These are phyloP conservation scores for Microcaecilia unicolor DNA, from an alignment of 2,797 vertebrate species.

Conservation along the genomic window DNA sequence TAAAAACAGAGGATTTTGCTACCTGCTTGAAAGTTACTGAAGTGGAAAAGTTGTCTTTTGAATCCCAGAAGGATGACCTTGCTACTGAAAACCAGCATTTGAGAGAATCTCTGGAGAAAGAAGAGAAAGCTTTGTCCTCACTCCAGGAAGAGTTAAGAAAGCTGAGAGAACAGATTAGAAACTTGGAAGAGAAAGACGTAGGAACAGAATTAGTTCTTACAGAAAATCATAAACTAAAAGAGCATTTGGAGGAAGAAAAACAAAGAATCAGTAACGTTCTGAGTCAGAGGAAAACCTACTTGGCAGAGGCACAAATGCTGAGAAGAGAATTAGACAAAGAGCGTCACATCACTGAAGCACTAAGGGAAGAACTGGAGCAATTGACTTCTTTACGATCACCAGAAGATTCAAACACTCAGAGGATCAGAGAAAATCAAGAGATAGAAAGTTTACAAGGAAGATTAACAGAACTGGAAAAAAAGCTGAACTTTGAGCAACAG, in stretches of 20 bases:
- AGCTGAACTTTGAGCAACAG: constrained; percentile 85
- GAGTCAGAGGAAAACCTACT: constrained; percentile 62
- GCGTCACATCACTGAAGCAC: constrained; percentile 49
- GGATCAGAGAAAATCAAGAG: constrained; percentile 41
- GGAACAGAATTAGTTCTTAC: constrained; percentile 53
- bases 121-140: constrained; percentile 65
- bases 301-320: constrained; percentile 67
- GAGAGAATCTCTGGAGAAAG: constrained; percentile 66
- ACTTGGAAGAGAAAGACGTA: constrained; percentile 63
- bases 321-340: constrained; percentile 73
- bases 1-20: constrained; percentile 59
- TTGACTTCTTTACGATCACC: constrained; percentile 35
- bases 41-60: constrained; percentile 53
- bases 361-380: constrained; percentile 64
- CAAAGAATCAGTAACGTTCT: constrained; percentile 56
- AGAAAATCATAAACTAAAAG: constrained; percentile 80
- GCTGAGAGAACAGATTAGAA: constrained; percentile 66
- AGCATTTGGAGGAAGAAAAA: constrained; percentile 74
- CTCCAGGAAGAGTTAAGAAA: constrained; percentile 74
- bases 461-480: constrained; percentile 77
- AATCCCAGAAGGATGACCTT: constrained; percentile 59
- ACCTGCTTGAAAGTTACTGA: constrained; percentile 55
- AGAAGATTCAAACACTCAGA: constrained; percentile 6
- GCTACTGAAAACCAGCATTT: constrained; percentile 71
- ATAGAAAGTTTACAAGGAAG: constrained; percentile 56